Evolutionary conservation across 2,797 vertebrate genomes (phyloP).

Genomic region (Micromesistius poutassou): DNA sequence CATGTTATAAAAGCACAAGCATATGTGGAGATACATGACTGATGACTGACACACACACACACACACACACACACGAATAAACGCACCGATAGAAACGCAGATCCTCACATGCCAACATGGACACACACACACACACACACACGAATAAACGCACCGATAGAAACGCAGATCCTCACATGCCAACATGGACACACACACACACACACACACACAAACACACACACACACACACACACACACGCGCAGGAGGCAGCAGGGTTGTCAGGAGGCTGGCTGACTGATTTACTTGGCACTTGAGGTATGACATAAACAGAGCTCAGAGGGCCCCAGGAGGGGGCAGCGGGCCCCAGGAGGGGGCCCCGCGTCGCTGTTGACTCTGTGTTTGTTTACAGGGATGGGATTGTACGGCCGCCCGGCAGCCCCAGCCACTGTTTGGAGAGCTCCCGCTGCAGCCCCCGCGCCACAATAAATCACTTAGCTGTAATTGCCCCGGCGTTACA

Average conservation of each 20-base stretch:
- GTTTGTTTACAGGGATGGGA: conserved; percentile 72
- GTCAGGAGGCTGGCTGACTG: conserved; percentile 67
- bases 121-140: too few relatives aligned
- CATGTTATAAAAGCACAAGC: neutral
- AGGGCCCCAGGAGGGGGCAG: conserved; percentile 56
- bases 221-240: conserved; percentile 6
- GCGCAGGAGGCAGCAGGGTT: conserved; percentile 47
- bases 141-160: neutral
- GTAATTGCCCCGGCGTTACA: conserved; percentile 67
- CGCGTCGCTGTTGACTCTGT: conserved; percentile 61
- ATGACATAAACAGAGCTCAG: conserved; percentile 71
- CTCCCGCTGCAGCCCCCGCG: conserved; percentile 27
- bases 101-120: neutral
- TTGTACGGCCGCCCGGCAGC: conserved; percentile 48
- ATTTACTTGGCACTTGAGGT: conserved; percentile 80
- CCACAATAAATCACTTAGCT: conserved; percentile 74
- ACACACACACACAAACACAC: neutral
- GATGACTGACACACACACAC: neutral
- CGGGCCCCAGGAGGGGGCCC: conserved; percentile 56
- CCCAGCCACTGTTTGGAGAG: conserved; percentile 35
- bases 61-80: too few relatives aligned
- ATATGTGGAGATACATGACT: neutral
- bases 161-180: neutral
- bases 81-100: neutral
- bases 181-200: neutral